Base-by-base conservation (phyloP, 2,113 vertebrate genomes). In the Gulo gulo region DNA sequence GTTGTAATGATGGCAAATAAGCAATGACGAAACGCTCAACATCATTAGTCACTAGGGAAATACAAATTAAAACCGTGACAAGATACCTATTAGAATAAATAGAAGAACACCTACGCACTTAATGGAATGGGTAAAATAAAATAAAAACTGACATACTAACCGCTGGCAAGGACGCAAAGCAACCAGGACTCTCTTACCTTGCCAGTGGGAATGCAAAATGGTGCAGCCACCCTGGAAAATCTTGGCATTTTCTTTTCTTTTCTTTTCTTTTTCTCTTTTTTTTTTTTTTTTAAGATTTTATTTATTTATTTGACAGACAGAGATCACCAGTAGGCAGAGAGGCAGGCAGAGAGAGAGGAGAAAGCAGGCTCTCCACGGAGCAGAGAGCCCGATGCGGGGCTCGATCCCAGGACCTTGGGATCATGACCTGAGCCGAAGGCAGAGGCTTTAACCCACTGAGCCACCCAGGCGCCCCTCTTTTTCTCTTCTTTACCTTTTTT, bases 71-170 rank as follows among this genome's bases (percentile, higher is more conserved):
- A 91, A 74, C 59, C 34, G 61, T 2, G 23, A 42, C 52, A 31
- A 84, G 29, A 45, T 61, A 42, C 39, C 42, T 76, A n/a, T 74
- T 65, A 92, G 36, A 12, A 74, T 73, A 50, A 79, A 52, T 39
- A 34, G 39, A 86, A 73, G 26, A 79, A 87, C n/a, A n/a, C 59
- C 67, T 67, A 92, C 2, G 24, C 57, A 47, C 39, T 76, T 67
- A 94, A 94, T 31, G 82, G 80, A 90, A 50, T 34, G 57, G 50
- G 31, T 73, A 16, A 93, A 85, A 80, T 78, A 88, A 94, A 90
- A 71, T 69, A 84, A 86, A 82, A 96, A 14, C 47, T 31, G 42
- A 65, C 31, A 80, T 73, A 69, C 12, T 65, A 95, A 26, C 21
- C 81, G 23, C 73, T 91, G 18, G 18, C 39, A 63, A 95, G 57